Evolutionary conservation across 2,797 vertebrate genomes (phyloP), one percentile per base, ranked within the genome.

Genomic region (Botia almorhae): DNA sequence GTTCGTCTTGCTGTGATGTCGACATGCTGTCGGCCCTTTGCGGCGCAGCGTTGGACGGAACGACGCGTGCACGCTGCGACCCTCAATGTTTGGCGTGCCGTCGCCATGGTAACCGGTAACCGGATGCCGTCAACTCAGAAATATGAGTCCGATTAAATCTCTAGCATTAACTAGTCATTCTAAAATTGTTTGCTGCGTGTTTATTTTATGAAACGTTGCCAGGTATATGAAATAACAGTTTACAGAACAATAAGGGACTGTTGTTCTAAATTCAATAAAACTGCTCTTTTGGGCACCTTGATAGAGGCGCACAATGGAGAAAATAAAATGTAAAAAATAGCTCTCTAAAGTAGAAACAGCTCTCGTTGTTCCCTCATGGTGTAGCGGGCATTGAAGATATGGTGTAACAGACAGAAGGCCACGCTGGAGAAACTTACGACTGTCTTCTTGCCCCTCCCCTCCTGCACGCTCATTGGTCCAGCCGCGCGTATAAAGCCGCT

Each of bases 21-120:
- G 86, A 82, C 88, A 93, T 92, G 0, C 0, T 39, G 2, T 33
- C 12, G n/a, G 33, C 12, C 21, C 33, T 33, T 33, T 33, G 33
- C 33, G 4, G 29, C 33, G 4, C 3, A 5, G 4, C 4, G 33
- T 33, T 33, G 33, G 4, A 33, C 33, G 53, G 48, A 51, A 39
- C 19, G 36, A 13, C 23, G 2, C 0, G 13, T 2, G 50, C 3
- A 1, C 6, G 13, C 1, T 14, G 16, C 19, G 4, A 33, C 8
- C n/a, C 1, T 5, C 2, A 16, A 21, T 64, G 63, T 78, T 70
- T 51, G 1, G 19, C n/a, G 3, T 6, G 8, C 2, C 8, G 60
- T 55, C 39, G 55, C 78, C 48, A 73, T 80, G 21, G 60, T 29
- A 46, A 82, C 72, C 46, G 14, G 48, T 3, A 21, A 13, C 21